phyloP scores from a whole-genome alignment of 2,797 vertebrate genomes.

The Anniella stebbinsi region DNA sequence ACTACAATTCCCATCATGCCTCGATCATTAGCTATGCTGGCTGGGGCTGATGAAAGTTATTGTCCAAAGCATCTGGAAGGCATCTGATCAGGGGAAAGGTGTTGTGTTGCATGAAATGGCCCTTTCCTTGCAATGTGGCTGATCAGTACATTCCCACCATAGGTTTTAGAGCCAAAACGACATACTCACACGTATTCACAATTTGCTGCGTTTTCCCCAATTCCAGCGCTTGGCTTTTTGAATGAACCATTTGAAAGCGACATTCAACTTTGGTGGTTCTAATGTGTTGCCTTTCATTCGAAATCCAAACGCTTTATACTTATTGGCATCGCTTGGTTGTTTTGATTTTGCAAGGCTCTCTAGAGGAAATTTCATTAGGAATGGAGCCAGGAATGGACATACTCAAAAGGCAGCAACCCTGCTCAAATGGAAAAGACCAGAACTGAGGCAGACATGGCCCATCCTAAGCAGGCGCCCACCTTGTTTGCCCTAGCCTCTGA shows the following conservation, averaged over 20 bases:
- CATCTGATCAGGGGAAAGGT: no score
- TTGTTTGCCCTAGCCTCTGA: no score
- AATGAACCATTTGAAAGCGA: neutral
- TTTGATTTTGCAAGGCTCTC: neutral
- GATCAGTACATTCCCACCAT: fast-evolving
- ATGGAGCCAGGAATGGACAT: neutral
- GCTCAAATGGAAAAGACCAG: no score
- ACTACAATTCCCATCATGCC: no score
- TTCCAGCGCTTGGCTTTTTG: neutral
- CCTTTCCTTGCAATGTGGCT: slow-evolving; percentile 20
- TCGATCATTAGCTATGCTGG: no score
- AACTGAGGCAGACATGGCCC: no score
- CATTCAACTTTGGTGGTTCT: neutral
- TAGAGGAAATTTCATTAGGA: neutral
- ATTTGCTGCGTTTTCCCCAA: neutral
- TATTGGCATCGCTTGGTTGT: neutral
- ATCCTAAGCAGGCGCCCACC: no score
- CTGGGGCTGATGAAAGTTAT: no score
- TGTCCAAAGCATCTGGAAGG: no score
- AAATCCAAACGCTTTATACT: neutral
- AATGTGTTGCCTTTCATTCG: neutral
- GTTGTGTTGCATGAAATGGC: slow-evolving; percentile 1
- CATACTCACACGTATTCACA: neutral
- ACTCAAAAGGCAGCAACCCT: neutral
- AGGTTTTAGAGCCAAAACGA: neutral